Evolutionary conservation across 2,113 vertebrate species (phyloP).

Genomic region (Elephantulus edwardii): DNA sequence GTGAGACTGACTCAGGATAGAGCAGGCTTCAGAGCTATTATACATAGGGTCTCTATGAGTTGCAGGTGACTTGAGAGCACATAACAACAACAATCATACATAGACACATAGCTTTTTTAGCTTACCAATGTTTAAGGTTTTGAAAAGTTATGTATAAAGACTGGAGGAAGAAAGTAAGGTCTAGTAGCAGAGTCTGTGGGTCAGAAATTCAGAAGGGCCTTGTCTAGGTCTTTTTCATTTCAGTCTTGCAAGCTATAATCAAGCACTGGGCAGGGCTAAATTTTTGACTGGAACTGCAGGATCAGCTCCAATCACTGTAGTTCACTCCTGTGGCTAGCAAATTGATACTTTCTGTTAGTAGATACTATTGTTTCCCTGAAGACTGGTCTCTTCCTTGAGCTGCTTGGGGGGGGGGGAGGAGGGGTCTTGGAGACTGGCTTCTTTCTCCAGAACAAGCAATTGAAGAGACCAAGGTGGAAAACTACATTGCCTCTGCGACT

Average conservation of each 20-base stretch:
- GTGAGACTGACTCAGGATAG: no score
- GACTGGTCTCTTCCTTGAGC: neutral
- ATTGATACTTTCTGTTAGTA: neutral
- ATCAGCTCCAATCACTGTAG: neutral
- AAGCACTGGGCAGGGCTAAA: neutral
- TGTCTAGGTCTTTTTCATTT: neutral
- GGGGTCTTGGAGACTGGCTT: neutral
- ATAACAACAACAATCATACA: neutral
- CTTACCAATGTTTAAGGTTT: conserved; percentile 1
- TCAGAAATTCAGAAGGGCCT: neutral
- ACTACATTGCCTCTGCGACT: conserved; percentile 16
- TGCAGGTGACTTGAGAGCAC: no score
- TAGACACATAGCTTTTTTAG: neutral
- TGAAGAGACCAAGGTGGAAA: conserved; percentile 24
- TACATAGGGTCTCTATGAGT: no score
- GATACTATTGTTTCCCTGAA: neutral
- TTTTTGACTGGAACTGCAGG: neutral
- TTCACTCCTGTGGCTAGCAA: conserved; percentile 1
- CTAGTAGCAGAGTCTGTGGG: neutral
- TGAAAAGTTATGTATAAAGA: neutral
- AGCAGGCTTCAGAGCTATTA: no score
- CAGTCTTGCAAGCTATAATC: neutral
- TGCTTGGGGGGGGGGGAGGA: neutral
- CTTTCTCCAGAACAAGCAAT: neutral
- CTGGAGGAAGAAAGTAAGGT: neutral